Evolutionary conservation across 1,140 invertebrate genomes (phyloP).

Genomic region (Manduca sexta): DNA sequence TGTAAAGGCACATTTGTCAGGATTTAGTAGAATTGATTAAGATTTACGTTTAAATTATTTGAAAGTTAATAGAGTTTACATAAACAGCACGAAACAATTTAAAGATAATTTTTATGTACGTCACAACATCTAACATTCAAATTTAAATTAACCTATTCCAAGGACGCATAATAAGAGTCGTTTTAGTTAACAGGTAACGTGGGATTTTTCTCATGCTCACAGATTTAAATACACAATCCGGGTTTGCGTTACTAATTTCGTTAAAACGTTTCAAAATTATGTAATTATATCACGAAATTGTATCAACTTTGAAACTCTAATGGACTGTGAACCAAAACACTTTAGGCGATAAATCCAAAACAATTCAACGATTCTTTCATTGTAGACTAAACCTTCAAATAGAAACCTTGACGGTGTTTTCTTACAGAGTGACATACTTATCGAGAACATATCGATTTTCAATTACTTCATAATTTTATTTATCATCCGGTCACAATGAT

Average conservation of each 20-base stretch:
- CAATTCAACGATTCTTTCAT: constrained; percentile 12
- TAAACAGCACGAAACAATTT: too few species aligned
- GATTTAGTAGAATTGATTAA: too few species aligned
- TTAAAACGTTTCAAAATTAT: neutral
- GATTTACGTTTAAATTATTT: too few species aligned
- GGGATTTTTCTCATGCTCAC: constrained; percentile 13
- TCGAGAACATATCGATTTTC: constrained; percentile 2
- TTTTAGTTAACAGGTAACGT: constrained; percentile 7
- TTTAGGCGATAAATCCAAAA: constrained; percentile 16
- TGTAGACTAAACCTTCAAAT: constrained; percentile 16
- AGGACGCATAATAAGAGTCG: too few species aligned
- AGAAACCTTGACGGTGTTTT: constrained; percentile 2
- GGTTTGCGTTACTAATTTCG: neutral
- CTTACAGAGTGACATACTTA: constrained; percentile 3
- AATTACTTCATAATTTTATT: constrained; percentile 2
- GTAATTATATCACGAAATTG: too few species aligned
- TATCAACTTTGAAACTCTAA: too few species aligned
- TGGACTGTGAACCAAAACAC: constrained; percentile 19
- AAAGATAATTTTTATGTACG: too few species aligned
- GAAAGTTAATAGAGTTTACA: too few species aligned
- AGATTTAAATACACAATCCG: constrained; percentile 2
- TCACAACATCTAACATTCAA: too few species aligned
- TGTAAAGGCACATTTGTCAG: too few species aligned
- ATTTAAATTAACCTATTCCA: too few species aligned
- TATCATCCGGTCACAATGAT: neutral